Conservation (phyloP, 2,797 vertebrate species). For the Phrynocephalus guinanensis region DNA sequence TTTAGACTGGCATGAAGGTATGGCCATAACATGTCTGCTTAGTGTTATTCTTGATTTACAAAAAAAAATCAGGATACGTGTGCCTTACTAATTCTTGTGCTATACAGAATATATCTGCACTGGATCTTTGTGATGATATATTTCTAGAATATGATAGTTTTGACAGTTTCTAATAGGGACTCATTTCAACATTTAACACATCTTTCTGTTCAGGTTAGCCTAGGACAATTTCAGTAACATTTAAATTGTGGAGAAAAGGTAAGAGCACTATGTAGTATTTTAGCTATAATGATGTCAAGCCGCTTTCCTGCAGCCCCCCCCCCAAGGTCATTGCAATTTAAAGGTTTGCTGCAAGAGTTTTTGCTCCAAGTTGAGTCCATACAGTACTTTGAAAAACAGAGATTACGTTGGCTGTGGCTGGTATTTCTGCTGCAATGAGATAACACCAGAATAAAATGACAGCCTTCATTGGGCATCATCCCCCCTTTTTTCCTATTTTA, state of each 20-base stretch:
- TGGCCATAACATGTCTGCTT: constrained; percentile 10
- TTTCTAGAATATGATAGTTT: neutral
- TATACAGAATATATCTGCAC: constrained; percentile 33
- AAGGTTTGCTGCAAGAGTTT: neutral
- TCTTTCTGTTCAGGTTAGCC: constrained; percentile 17
- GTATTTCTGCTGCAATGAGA: neutral
- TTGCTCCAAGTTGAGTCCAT: neutral
- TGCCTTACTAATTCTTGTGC: constrained; percentile 25
- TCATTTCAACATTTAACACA: neutral
- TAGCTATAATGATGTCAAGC: neutral
- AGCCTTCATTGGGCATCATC: neutral
- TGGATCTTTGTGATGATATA: constrained; percentile 27
- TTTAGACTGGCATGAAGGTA: constrained; percentile 42
- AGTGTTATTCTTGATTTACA: neutral
- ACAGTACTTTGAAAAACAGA: neutral
- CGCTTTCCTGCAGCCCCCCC: constrained; percentile 8
- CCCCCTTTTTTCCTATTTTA: neutral
- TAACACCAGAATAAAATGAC: neutral
- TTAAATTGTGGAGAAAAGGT: neutral
- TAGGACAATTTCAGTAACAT: constrained; percentile 16
- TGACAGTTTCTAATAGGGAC: constrained; percentile 10
- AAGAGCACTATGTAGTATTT: neutral
- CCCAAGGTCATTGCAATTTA: constrained; percentile 12
- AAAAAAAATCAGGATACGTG: neutral
- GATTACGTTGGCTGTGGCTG: neutral